These are phyloP conservation scores for Crossaster papposus DNA, from an alignment of 53 echinoderm and acorn worm genomes.

Conservation along the genomic window DNA sequence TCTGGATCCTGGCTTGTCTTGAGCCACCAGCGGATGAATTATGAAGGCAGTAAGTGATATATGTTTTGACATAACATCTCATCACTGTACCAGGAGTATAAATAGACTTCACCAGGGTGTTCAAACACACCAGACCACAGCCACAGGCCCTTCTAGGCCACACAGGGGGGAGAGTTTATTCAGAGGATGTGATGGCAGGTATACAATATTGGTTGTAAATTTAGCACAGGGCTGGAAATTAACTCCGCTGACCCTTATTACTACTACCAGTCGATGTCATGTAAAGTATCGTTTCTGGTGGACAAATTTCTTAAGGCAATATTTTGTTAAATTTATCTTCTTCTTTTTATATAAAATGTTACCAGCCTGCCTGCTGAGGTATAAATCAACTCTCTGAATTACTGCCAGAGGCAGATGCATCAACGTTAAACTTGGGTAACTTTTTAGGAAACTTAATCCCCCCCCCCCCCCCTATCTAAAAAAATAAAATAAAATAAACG, in stretches of 20 bases:
- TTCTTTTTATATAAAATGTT: too few relatives aligned
- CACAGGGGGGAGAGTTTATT: slow-evolving; percentile 7
- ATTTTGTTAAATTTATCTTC: too few relatives aligned
- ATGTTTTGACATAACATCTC: slow-evolving; percentile 52
- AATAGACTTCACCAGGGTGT: slow-evolving; percentile 13
- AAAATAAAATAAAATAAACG: too few relatives aligned
- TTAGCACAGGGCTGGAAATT: background rate
- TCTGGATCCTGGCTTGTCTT: slow-evolving; percentile 32
- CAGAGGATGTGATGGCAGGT: background rate
- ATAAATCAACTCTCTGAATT: too few relatives aligned
- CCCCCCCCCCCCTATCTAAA: too few relatives aligned
- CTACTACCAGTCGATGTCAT: background rate
- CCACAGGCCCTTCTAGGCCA: background rate
- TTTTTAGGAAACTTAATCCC: too few relatives aligned
- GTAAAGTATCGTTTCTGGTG: background rate
- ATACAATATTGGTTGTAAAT: background rate
- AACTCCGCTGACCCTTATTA: background rate
- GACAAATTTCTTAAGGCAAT: background rate
- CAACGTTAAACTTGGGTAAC: too few relatives aligned
- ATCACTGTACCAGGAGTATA: background rate
- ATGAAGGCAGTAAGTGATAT: slow-evolving; percentile 55
- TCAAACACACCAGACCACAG: background rate
- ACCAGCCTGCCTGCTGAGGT: too few relatives aligned
- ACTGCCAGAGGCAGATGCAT: too few relatives aligned
- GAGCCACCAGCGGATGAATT: slow-evolving; percentile 34